Conservation (phyloP, 2,888 invertebrate species). For the Tetanocera ferruginea region DNA sequence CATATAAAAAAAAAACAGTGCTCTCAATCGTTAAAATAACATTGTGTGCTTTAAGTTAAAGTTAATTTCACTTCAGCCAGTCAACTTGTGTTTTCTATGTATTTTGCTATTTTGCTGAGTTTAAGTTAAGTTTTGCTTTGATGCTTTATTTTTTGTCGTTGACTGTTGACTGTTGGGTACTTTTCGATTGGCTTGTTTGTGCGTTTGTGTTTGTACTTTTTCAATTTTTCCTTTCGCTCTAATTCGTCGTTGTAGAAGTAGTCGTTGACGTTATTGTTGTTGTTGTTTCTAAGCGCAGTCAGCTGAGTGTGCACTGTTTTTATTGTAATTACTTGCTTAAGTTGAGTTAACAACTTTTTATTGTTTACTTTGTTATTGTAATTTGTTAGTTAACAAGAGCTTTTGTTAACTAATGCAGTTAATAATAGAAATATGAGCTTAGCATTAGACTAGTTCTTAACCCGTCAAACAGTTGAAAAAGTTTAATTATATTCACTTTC, state of each 20-base stretch:
- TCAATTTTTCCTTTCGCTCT: slow-evolving; percentile 3
- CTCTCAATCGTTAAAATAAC: neutral
- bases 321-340: slow-evolving; percentile 7
- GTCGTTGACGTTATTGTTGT: no score
- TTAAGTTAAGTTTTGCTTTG: neutral
- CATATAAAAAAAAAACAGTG: no score
- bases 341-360: neutral
- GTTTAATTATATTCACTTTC: neutral
- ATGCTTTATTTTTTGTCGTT: neutral
- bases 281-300: neutral
- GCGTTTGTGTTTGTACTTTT: neutral
- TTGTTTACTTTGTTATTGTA: neutral
- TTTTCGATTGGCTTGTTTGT: neutral
- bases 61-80: neutral
- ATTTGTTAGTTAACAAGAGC: neutral
- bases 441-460: no score
- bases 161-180: neutral
- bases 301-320: neutral
- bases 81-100: neutral
- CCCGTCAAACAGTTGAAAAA: neutral
- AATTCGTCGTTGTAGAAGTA: neutral
- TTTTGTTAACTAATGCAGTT: neutral
- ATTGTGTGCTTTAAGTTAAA: neutral
- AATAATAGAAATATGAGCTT: neutral
- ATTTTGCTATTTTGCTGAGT: neutral